Evolutionary conservation across 2,888 invertebrate species (phyloP).

Genomic region (Ferrisia virgata): DNA sequence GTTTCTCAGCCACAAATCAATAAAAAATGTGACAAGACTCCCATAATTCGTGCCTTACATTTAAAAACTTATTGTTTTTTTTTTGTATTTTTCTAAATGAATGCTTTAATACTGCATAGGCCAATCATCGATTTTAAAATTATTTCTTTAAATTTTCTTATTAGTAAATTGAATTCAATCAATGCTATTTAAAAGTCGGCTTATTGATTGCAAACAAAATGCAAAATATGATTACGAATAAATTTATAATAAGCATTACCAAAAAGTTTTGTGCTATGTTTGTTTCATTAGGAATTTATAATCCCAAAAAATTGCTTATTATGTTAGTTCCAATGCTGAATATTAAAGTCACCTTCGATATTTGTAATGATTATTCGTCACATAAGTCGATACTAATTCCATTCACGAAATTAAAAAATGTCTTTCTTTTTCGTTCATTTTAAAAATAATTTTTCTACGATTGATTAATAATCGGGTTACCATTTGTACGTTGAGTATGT

Average conservation of each 20-base stretch:
- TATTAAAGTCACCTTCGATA: not conserved
- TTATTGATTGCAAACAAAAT: not conserved
- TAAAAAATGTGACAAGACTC: constrained; percentile 4
- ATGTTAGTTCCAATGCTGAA: not conserved
- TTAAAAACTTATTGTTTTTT: not conserved
- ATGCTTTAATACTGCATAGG: not conserved
- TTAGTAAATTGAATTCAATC: not conserved
- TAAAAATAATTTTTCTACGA: too few species aligned
- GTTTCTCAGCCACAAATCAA: not conserved
- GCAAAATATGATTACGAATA: not conserved
- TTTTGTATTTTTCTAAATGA: not conserved
- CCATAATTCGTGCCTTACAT: not conserved
- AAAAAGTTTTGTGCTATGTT: not conserved
- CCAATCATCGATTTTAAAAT: not conserved
- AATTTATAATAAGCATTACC: not conserved
- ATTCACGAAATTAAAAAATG: not conserved
- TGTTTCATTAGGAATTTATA: too few species aligned
- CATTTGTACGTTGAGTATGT: not conserved
- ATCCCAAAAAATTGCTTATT: not conserved
- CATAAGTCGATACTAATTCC: not conserved
- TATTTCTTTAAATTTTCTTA: not conserved
- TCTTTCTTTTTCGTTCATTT: too few species aligned
- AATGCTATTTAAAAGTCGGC: not conserved
- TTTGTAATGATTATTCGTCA: too few species aligned
- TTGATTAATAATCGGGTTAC: not conserved